These are phyloP conservation scores for Hippocampus abdominalis DNA, from an alignment of 2,113 vertebrate genomes.

Conservation along the genomic window DNA sequence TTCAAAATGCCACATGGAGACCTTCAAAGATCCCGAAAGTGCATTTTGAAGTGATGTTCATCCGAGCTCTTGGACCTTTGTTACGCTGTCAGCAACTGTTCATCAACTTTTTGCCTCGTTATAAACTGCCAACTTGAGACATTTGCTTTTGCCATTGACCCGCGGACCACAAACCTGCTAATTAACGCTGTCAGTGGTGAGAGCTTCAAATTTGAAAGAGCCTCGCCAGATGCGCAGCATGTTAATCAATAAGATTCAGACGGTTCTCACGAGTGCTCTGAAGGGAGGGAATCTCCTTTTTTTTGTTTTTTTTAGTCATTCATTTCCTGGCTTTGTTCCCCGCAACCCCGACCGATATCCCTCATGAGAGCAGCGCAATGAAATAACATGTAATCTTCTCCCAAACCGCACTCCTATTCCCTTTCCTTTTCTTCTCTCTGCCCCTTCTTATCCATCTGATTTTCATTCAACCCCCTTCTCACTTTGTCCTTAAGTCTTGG, in stretches of 20 bases:
- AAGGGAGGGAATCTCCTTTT: slow-evolving; percentile 15
- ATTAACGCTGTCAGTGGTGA: slow-evolving; percentile 29
- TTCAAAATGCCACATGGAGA: background rate
- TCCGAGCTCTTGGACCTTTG: too few relatives aligned
- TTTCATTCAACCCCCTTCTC: slow-evolving; percentile 17
- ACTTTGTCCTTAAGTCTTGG: slow-evolving; percentile 26
- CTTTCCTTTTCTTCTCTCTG: slow-evolving; percentile 3
- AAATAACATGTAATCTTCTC: slow-evolving; percentile 39
- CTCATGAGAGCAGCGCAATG: slow-evolving; percentile 25
- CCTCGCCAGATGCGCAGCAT: slow-evolving; percentile 21
- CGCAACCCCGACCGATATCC: slow-evolving; percentile 16
- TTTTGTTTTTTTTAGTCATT: slow-evolving; percentile 21
- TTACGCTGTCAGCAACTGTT: background rate
- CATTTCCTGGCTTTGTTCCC: slow-evolving; percentile 32
- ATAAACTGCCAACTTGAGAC: background rate
- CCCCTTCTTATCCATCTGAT: slow-evolving; percentile 22
- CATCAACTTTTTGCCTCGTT: background rate
- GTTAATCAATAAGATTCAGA: slow-evolving; percentile 51
- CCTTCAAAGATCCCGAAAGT: background rate
- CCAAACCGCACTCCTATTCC: slow-evolving; percentile 2
- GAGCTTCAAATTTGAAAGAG: slow-evolving; percentile 38
- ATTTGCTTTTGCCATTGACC: slow-evolving; percentile 20
- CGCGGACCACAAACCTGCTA: slow-evolving; percentile 21
- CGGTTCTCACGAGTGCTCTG: slow-evolving; percentile 38
- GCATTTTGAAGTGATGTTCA: background rate